Evolutionary conservation across 2,888 invertebrate genomes (phyloP).

Genomic region (Scaptomyza caliginosa): DNA sequence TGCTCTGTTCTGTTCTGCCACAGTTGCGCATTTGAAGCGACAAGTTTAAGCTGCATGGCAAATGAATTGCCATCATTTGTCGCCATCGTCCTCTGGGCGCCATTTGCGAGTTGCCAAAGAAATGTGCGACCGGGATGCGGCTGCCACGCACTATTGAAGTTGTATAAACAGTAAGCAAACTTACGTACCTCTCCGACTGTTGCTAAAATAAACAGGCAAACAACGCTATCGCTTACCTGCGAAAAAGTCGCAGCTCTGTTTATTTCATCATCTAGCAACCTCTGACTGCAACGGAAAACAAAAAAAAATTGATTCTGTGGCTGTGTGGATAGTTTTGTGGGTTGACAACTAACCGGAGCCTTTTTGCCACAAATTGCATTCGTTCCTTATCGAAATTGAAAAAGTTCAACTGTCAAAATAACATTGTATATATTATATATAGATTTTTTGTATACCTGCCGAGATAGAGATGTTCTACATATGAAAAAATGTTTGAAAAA

Average conservation of each 20-base stretch:
- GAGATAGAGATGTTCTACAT: neutral
- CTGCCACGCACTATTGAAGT: slow-evolving; percentile 19
- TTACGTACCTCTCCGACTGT: slow-evolving; percentile 63
- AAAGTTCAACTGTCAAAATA: slow-evolving; percentile 5
- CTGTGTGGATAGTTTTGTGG: slow-evolving; percentile 1
- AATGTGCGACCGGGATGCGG: slow-evolving; percentile 13
- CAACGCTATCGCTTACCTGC: slow-evolving; percentile 28
- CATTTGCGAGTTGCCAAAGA: slow-evolving; percentile 36
- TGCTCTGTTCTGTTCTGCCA: neutral
- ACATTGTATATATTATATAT: slow-evolving; percentile 6
- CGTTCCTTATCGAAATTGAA: slow-evolving; percentile 32
- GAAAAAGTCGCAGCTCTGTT: slow-evolving; percentile 45
- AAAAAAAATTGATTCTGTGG: slow-evolving; percentile 46
- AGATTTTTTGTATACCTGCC: neutral
- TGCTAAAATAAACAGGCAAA: slow-evolving; percentile 61
- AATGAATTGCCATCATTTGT: slow-evolving; percentile 78
- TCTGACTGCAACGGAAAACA: slow-evolving; percentile 26
- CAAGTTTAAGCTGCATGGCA: slow-evolving; percentile 58
- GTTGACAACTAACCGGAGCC: slow-evolving; percentile 30
- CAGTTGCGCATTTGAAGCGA: slow-evolving; percentile 60
- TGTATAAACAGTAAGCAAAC: slow-evolving; percentile 50
- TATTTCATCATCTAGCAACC: slow-evolving; percentile 31
- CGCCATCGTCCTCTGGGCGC: slow-evolving; percentile 40
- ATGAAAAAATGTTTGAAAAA: neutral
- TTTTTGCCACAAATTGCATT: slow-evolving; percentile 43